phyloP scores from a whole-genome alignment of 2,113 vertebrate species.

The Spizaetus ornatus region DNA sequence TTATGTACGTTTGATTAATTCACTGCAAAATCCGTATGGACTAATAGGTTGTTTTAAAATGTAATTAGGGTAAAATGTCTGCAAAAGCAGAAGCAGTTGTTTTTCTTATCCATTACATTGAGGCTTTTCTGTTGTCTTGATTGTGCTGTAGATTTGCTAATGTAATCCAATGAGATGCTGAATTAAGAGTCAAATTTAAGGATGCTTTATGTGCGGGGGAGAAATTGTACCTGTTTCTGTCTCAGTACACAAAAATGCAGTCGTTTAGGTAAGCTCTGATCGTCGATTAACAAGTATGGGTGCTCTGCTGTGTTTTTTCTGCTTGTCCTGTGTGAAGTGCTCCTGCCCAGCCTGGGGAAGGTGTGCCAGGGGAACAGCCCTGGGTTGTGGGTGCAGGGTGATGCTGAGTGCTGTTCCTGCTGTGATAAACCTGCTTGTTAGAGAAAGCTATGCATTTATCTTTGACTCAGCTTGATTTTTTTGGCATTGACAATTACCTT shows the following conservation, averaged over 20 bases:
- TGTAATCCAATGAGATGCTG: not conserved
- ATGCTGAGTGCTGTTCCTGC: not conserved
- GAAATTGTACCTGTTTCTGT: not conserved
- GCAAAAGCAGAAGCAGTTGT: not conserved
- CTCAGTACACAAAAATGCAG: not conserved
- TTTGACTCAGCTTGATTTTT: not conserved
- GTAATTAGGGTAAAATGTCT: not conserved
- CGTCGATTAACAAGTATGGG: not conserved
- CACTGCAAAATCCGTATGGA: not conserved
- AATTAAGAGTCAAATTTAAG: not conserved
- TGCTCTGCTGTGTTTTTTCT: not conserved
- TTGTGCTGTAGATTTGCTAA: not conserved
- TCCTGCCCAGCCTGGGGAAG: not conserved
- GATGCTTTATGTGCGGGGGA: not conserved
- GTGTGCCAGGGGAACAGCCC: not conserved
- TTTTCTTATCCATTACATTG: not conserved
- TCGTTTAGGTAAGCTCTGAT: not conserved
- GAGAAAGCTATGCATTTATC: not conserved
- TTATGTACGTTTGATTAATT: not conserved
- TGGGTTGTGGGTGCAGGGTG: fast-evolving
- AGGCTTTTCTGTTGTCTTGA: not conserved
- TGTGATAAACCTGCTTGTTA: not conserved
- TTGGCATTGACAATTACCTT: not conserved
- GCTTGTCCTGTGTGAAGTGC: not conserved
- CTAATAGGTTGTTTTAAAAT: not conserved